These are phyloP conservation scores for Cygnus olor DNA, from an alignment of 2,797 vertebrate genomes.

Conservation along the genomic window DNA sequence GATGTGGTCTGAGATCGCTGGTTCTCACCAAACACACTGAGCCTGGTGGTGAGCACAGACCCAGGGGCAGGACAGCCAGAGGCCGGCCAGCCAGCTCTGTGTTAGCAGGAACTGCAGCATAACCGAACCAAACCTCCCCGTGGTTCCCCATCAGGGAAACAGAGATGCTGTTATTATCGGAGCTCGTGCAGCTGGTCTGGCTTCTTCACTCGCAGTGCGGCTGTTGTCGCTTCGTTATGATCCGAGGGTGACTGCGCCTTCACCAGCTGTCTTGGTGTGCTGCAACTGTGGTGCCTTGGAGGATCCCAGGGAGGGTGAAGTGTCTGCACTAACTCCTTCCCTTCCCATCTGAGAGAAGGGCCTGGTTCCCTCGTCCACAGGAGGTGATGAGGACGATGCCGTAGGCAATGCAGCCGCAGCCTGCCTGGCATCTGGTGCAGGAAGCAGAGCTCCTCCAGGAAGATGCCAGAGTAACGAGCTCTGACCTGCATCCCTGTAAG, in stretches of 20 bases:
- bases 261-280: background rate
- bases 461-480: background rate
- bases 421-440: constrained; percentile 32
- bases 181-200: background rate
- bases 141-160: background rate
- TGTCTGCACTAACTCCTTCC: background rate
- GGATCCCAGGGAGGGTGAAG: background rate
- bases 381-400: background rate
- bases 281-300: background rate
- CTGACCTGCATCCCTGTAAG: background rate
- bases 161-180: background rate
- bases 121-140: background rate
- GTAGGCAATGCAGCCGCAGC: background rate
- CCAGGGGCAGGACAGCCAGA: background rate
- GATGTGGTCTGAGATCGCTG: background rate
- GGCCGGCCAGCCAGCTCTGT: background rate
- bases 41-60: background rate
- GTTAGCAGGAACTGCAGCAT: background rate
- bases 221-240: background rate
- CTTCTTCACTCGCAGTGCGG: background rate
- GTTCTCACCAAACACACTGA: background rate
- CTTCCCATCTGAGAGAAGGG: background rate
- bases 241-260: background rate
- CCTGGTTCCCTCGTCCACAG: background rate
- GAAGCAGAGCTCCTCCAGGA: constrained; percentile 42